Evolutionary conservation across 2,113 vertebrate species (phyloP).

Genomic region (Triplophysa rosa): DNA sequence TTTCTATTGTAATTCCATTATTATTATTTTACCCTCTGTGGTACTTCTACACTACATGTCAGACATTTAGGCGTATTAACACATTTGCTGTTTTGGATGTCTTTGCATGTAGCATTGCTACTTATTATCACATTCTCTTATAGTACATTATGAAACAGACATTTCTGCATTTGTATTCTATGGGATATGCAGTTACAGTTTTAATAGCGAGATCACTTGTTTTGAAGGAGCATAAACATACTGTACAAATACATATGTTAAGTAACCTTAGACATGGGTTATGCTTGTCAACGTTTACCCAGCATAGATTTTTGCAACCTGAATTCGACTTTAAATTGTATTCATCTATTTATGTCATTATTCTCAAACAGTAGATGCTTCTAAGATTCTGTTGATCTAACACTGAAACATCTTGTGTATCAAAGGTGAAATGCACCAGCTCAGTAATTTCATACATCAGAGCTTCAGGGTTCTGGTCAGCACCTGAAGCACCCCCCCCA

Average conservation of each 20-base stretch:
- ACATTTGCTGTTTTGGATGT: not conserved
- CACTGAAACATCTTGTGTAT: slow-evolving; percentile 7
- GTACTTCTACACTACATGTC: not conserved
- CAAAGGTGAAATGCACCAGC: slow-evolving; percentile 31
- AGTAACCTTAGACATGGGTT: not conserved
- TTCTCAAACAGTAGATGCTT: not conserved
- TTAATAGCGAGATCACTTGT: not conserved
- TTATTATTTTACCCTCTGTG: not conserved
- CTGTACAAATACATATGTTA: not conserved
- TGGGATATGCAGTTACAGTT: not conserved
- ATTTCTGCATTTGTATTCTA: not conserved
- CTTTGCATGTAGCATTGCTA: not conserved
- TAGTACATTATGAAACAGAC: no score
- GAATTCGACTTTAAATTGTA: not conserved
- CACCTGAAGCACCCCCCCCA: slow-evolving; percentile 41
- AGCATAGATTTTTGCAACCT: not conserved
- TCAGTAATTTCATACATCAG: slow-evolving; percentile 38
- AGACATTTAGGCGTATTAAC: not conserved
- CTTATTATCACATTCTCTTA: no score
- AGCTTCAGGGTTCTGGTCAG: slow-evolving; percentile 41
- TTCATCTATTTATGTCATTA: slow-evolving; percentile 1
- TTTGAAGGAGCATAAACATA: not conserved
- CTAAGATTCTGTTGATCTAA: not conserved
- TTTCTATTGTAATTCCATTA: not conserved
- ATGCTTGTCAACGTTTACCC: not conserved